Evolutionary conservation across 1,140 invertebrate genomes (phyloP).

Genomic region (Meloidogyne floridensis): DNA sequence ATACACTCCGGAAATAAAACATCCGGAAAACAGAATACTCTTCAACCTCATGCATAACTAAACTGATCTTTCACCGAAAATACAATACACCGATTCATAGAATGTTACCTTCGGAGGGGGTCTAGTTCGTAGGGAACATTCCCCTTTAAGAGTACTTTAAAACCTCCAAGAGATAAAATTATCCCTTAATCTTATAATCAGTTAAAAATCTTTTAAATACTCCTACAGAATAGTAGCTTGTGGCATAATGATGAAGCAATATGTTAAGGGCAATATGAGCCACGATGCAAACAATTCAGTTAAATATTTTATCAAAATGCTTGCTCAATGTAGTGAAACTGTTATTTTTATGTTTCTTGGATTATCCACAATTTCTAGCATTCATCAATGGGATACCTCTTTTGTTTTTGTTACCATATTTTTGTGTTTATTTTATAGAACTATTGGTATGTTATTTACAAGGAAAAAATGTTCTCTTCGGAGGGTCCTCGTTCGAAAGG

Average conservation of each 20-base stretch:
- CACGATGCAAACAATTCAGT: slow-evolving; percentile 95
- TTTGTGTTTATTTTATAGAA: slow-evolving; percentile 89
- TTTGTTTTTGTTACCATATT: slow-evolving; percentile 90
- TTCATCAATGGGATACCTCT: slow-evolving; percentile 80
- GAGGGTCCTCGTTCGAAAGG: too few species aligned
- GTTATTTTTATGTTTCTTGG: slow-evolving; percentile 99
- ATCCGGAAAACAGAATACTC: too few species aligned
- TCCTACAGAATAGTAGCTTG: slow-evolving; percentile 88
- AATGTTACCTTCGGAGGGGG: too few species aligned
- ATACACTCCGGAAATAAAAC: too few species aligned
- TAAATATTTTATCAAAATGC: slow-evolving; percentile 98
- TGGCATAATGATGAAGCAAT: slow-evolving; percentile 98
- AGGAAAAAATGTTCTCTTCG: not conserved
- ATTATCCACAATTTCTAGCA: slow-evolving; percentile 79
- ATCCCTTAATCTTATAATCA: too few species aligned
- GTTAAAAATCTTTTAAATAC: not conserved
- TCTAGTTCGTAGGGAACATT: too few species aligned
- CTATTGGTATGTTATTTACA: slow-evolving; percentile 70
- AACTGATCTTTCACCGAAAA: too few species aligned
- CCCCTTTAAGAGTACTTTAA: too few species aligned
- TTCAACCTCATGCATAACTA: too few species aligned
- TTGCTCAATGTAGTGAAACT: slow-evolving; percentile 79
- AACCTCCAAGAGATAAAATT: too few species aligned
- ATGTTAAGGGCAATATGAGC: slow-evolving; percentile 94
- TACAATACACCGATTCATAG: too few species aligned